These are phyloP conservation scores for Spheniscus humboldti DNA, from an alignment of 2,797 vertebrate species.

Conservation along the genomic window DNA sequence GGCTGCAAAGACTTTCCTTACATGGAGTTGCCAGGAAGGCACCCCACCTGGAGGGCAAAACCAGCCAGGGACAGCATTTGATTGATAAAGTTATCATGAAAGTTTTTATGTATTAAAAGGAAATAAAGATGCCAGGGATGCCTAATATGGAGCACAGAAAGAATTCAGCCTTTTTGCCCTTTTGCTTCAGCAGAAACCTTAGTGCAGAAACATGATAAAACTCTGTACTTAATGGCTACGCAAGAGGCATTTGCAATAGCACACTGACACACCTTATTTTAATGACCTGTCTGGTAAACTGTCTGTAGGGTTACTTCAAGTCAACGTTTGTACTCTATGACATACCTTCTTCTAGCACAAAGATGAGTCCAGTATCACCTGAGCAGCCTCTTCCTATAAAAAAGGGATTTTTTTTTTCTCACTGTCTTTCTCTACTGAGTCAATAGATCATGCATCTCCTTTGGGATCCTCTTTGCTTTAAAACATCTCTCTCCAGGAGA, in stretches of 20 bases:
- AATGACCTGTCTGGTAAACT: neutral
- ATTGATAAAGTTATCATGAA: neutral
- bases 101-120: neutral
- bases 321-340: neutral
- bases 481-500: neutral
- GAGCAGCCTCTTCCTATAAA: neutral
- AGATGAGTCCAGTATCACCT: rapidly evolving
- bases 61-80: rapidly evolving
- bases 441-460: neutral
- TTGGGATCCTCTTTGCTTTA: neutral
- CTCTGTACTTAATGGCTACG: neutral
- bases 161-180: neutral
- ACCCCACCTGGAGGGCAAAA: neutral
- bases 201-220: neutral
- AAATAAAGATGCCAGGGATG: neutral
- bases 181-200: neutral
- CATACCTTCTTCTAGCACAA: neutral
- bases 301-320: neutral
- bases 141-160: neutral
- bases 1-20: neutral
- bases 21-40: rapidly evolving
- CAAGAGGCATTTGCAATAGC: neutral
- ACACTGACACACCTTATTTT: neutral
- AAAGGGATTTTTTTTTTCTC: neutral
- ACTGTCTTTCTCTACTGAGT: neutral